phyloP scores from a whole-genome alignment of 92 coral and sea anemone species.

The Blastomussa wellsi region DNA sequence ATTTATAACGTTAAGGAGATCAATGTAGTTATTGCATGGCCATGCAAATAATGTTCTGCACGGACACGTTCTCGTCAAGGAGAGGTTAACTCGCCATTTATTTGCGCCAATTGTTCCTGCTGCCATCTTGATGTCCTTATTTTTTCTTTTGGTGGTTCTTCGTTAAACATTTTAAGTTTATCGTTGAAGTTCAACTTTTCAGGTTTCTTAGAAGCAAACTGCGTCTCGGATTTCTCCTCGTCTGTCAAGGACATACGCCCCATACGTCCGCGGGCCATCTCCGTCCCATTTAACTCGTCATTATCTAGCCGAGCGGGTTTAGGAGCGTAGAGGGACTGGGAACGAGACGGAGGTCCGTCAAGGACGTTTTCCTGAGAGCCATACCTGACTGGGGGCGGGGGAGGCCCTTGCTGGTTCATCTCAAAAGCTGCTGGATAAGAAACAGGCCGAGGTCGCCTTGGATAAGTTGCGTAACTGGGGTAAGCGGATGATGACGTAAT shows the following conservation, averaged over 20 bases:
- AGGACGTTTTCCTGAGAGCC: constrained; percentile 72
- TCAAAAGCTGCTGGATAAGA: constrained; percentile 70
- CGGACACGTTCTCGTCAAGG: background rate
- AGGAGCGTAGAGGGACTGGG: constrained; percentile 65
- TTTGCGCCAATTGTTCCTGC: constrained; percentile 55
- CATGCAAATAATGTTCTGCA: background rate
- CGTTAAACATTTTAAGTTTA: constrained; percentile 90
- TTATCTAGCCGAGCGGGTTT: constrained; percentile 70
- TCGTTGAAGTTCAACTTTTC: constrained; percentile 81
- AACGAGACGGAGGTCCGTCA: constrained; percentile 55
- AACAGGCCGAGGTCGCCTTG: constrained; percentile 74
- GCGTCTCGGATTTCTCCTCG: constrained; percentile 66
- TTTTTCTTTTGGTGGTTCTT: constrained; percentile 77
- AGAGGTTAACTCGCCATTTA: constrained; percentile 32
- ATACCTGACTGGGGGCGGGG: constrained; percentile 53
- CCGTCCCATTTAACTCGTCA: constrained; percentile 56
- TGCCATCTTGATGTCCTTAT: constrained; percentile 83
- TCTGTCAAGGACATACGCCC: constrained; percentile 76
- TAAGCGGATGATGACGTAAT: constrained; percentile 55
- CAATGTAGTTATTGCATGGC: background rate
- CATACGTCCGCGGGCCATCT: constrained; percentile 67
- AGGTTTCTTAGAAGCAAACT: constrained; percentile 81
- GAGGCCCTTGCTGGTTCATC: constrained; percentile 54
- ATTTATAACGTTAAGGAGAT: background rate
- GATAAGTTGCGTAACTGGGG: constrained; percentile 75